These are phyloP conservation scores for Drosophila santomea DNA, from an alignment of 1,140 invertebrate species.

Conservation along the genomic window DNA sequence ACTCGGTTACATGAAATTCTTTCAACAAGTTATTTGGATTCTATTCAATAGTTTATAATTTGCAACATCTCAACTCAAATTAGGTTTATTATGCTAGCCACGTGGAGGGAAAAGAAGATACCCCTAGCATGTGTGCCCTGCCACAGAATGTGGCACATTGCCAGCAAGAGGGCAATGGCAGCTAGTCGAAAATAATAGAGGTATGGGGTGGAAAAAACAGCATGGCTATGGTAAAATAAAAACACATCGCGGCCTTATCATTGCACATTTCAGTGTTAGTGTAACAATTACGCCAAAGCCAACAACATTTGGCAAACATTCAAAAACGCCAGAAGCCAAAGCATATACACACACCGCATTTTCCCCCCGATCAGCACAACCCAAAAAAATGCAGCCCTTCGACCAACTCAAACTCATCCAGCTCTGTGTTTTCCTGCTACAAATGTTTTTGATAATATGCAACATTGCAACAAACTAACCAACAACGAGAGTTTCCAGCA, in stretches of 20 bases:
- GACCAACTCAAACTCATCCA: constrained; percentile 23
- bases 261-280: constrained; percentile 79
- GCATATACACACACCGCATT: constrained; percentile 43
- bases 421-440: constrained; percentile 34
- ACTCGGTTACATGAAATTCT: not conserved
- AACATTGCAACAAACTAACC: constrained; percentile 63
- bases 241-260: constrained; percentile 73
- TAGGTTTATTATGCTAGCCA: constrained; percentile 50
- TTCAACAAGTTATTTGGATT: constrained; percentile 11
- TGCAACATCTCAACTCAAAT: constrained; percentile 38
- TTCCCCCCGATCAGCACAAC: not conserved
- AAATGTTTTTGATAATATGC: constrained; percentile 78
- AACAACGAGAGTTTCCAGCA: constrained; percentile 50
- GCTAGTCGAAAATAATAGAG: constrained; percentile 36
- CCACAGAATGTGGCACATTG: constrained; percentile 44
- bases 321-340: constrained; percentile 78
- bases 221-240: constrained; percentile 26
- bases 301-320: constrained; percentile 77
- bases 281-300: constrained; percentile 79
- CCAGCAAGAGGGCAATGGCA: constrained; percentile 55
- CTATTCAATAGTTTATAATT: constrained; percentile 13
- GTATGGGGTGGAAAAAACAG: constrained; percentile 20
- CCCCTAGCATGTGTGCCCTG: constrained; percentile 39
- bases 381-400: constrained; percentile 14
- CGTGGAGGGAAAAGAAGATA: constrained; percentile 14